These are phyloP conservation scores for Xanthia togata DNA, from an alignment of 2,888 invertebrate species.

Conservation along the genomic window DNA sequence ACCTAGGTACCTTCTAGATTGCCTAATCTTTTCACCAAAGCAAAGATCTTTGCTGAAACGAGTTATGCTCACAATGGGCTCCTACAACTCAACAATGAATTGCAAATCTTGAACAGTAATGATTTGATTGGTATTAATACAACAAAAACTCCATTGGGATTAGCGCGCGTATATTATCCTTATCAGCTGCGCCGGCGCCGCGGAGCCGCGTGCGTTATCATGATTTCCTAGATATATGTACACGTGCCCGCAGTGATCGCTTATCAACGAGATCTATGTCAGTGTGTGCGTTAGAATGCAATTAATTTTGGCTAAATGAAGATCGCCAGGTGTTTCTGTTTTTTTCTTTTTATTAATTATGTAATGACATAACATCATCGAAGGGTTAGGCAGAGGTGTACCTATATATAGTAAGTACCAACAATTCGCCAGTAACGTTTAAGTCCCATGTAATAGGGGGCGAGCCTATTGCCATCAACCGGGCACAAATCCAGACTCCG, in stretches of 20 bases:
- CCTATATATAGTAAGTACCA: too few relatives aligned
- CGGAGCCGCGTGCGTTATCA: constrained; percentile 70
- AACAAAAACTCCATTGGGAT: constrained; percentile 61
- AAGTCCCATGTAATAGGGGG: too few relatives aligned
- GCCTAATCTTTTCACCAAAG: not conserved
- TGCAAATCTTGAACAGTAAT: not conserved
- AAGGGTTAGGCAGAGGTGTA: too few relatives aligned
- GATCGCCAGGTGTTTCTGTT: not conserved
- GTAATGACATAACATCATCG: too few relatives aligned
- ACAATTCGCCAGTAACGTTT: too few relatives aligned
- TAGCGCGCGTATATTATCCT: constrained; percentile 57
- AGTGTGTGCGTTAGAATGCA: constrained; percentile 28
- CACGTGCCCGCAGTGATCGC: constrained; percentile 60
- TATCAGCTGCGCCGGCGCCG: constrained; percentile 74
- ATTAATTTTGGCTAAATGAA: not conserved
- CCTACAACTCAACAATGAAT: not conserved
- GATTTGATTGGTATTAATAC: constrained; percentile 46
- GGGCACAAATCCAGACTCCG: too few relatives aligned
- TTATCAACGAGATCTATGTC: constrained; percentile 54
- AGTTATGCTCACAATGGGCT: not conserved
- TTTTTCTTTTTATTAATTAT: not conserved
- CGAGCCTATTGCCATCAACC: too few relatives aligned
- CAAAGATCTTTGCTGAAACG: too few relatives aligned
- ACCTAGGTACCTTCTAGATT: not conserved
- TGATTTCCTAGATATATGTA: constrained; percentile 77